Conservation (phyloP, 2,888 invertebrate species). For the Tenthredo livida region DNA sequence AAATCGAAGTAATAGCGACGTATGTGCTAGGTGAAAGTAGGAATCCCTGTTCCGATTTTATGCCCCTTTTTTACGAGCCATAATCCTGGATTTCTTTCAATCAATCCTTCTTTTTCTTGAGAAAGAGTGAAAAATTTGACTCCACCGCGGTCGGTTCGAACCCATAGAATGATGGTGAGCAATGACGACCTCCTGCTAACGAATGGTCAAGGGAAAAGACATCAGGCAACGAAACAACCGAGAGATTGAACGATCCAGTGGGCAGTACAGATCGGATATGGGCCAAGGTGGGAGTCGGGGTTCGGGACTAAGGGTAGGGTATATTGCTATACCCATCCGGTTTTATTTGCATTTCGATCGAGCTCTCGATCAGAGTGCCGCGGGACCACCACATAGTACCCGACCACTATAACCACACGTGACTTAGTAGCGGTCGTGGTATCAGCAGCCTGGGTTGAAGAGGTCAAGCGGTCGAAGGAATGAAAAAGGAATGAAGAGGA, state of each 20-base stretch:
- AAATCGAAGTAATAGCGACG: constrained; percentile 1
- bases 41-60: constrained; percentile 40
- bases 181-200: neutral
- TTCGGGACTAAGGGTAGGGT: neutral
- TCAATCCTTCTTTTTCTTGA: neutral
- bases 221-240: constrained; percentile 2
- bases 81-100: constrained; percentile 11
- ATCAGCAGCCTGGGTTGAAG: constrained; percentile 13
- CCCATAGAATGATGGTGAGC: neutral
- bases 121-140: neutral
- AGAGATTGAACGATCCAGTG: neutral
- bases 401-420: constrained; percentile 32
- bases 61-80: neutral
- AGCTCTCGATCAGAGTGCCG: constrained; percentile 20
- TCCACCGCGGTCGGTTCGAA: neutral
- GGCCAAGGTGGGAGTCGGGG: neutral
- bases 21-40: constrained; percentile 1
- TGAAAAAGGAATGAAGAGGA: constrained; percentile 44
- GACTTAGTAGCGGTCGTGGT: constrained; percentile 42
- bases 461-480: constrained; percentile 40
- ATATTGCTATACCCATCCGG: constrained; percentile 14
- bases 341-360: constrained; percentile 46
- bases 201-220: neutral
- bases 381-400: neutral
- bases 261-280: neutral